Base-by-base conservation (phyloP, 2,888 invertebrate genomes). In the Danaus chrysippus region DNA sequence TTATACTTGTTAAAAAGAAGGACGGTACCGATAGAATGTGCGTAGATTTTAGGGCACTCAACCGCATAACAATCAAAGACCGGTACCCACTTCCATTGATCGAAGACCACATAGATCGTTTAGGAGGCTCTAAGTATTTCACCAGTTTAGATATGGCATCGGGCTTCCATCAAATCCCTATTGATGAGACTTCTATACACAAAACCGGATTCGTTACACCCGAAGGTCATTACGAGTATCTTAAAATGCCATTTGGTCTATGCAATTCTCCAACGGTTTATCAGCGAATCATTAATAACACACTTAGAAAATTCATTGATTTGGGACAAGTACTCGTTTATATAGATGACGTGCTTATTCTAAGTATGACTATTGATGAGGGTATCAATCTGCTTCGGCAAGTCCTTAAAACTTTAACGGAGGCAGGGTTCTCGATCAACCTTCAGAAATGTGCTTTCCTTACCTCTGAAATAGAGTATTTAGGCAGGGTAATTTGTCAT, bases 391-490 rank as follows among this genome's bases (percentile, higher is more conserved):
- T 65, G 23, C 43, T 71, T 10, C 46, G 56, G 0, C n/a, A 63
- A 1, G 68, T 68, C 2, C 54, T 71, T 6, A 15, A 11, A 8
- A 67, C 67, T 0, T 43, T 71, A 9, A 69, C 71, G 3, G 10
- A 42, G 0, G 68, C 71, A 0, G 70, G 71, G 0, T 70, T 71
- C 60, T 71, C 67, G 0, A 61, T 71, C 0, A 70, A 70, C 11
- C 13, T 71, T 0, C 54, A 49, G 9, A 71, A 70, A 41, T 70
- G 72, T 17, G 49, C 66, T 0, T 72, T 71, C 49, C 43, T 72
- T 6, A 43, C 43, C 0, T 59, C 59, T 0, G 66, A 69, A 44
- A n/a, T n/a, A n/a, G n/a, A n/a, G n/a, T n/a, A n/a, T n/a, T n/a
- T n/a, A n/a, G n/a, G n/a, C n/a, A n/a, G n/a, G n/a, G n/a, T n/a